These are phyloP conservation scores for Heteromyza rotundicornis DNA, from an alignment of 2,888 invertebrate species.

Conservation along the genomic window DNA sequence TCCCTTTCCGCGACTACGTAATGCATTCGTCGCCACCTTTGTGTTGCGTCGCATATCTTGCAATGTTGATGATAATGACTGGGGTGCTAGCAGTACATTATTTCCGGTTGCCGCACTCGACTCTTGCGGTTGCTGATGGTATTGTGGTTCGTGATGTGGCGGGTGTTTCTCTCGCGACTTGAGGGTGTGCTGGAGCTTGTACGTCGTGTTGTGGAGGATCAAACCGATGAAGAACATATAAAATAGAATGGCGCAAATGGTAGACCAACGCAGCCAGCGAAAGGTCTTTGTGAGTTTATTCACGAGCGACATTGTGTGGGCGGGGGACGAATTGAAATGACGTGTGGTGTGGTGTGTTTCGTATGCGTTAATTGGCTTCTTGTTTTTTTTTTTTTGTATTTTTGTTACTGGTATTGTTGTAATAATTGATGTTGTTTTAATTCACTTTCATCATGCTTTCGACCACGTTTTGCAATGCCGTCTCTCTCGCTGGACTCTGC, in stretches of 20 bases:
- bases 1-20: background rate
- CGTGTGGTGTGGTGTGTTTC: slow-evolving; percentile 7
- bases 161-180: slow-evolving; percentile 26
- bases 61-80: slow-evolving; percentile 22
- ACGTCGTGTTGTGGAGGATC: slow-evolving; percentile 64
- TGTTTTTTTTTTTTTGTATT: background rate
- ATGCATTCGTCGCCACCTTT: slow-evolving; percentile 11
- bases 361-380: background rate
- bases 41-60: slow-evolving; percentile 7
- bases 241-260: slow-evolving; percentile 65
- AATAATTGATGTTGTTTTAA: slow-evolving; percentile 8
- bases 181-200: slow-evolving; percentile 49
- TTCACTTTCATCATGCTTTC: slow-evolving; percentile 30
- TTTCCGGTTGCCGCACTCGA: slow-evolving; percentile 24
- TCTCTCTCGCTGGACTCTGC: slow-evolving; percentile 9
- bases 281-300: slow-evolving; percentile 58
- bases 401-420: slow-evolving; percentile 2
- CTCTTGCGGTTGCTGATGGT: slow-evolving; percentile 23
- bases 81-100: slow-evolving; percentile 39
- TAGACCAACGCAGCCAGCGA: slow-evolving; percentile 65
- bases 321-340: too few relatives aligned
- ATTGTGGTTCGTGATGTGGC: slow-evolving; percentile 28
- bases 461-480: slow-evolving; percentile 16
- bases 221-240: slow-evolving; percentile 66
- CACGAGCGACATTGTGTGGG: slow-evolving; percentile 51